Conservation (phyloP, 2,797 vertebrate genomes). For the Oceanodroma leucorhoa region DNA sequence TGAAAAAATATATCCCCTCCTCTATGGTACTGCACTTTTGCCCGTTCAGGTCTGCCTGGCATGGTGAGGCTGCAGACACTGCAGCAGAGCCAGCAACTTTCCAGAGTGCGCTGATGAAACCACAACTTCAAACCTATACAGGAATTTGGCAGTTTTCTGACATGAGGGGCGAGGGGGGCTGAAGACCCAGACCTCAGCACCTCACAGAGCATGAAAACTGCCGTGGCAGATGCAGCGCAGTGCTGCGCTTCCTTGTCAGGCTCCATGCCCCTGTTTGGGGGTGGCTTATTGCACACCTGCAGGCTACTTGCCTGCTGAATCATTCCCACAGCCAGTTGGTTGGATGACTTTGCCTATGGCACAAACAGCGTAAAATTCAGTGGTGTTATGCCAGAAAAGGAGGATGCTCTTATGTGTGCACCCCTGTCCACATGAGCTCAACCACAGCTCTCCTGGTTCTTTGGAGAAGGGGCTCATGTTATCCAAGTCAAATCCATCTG, state of each 20-base stretch:
- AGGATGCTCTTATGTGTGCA: fast-evolving
- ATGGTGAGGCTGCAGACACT: background rate
- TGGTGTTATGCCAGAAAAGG: background rate
- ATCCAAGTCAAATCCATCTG: background rate
- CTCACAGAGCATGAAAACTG: background rate
- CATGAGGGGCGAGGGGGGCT: background rate
- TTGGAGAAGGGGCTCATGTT: background rate
- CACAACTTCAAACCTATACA: background rate
- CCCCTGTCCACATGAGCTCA: background rate
- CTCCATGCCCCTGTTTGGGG: fast-evolving
- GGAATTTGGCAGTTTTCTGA: background rate
- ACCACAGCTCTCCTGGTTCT: background rate
- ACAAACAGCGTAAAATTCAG: background rate
- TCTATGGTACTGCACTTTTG: background rate
- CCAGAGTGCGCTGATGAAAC: background rate
- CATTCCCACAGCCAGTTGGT: background rate
- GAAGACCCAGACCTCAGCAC: background rate
- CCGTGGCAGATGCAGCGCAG: background rate
- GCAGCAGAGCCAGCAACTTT: background rate
- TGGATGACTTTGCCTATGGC: background rate
- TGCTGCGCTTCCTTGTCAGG: fast-evolving
- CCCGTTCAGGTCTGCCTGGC: background rate
- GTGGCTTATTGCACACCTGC: background rate
- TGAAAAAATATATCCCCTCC: background rate
- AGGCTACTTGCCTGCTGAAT: background rate